phyloP scores from a whole-genome alignment of 2,888 invertebrate species.

The Spicauda simplicius region DNA sequence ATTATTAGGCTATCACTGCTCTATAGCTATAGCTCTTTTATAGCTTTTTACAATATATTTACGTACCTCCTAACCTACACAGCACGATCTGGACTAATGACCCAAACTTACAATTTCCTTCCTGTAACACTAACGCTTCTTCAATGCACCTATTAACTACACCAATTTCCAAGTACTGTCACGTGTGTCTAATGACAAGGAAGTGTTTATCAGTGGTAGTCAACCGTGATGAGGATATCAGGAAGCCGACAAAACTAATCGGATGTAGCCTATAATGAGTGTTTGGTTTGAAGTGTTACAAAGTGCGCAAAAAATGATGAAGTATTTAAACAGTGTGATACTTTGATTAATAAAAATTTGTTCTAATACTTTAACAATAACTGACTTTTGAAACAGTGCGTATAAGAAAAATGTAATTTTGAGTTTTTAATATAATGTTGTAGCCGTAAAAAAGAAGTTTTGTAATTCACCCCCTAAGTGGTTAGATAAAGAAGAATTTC shows the following conservation, averaged over 20 bases:
- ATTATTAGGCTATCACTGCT: no score
- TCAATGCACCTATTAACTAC: neutral
- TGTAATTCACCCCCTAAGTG: no score
- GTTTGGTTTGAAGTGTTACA: neutral
- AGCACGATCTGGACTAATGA: no score
- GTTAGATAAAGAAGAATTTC: no score
- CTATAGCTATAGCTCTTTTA: no score
- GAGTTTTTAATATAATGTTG: no score
- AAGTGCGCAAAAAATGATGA: neutral
- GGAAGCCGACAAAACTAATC: neutral
- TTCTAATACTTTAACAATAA: no score
- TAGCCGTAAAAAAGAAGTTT: no score
- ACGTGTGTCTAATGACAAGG: neutral
- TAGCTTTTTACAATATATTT: no score
- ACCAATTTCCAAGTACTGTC: neutral
- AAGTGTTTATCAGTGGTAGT: neutral
- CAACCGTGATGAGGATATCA: neutral
- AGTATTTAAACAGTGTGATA: neutral
- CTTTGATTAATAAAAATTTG: neutral
- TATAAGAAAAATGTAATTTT: no score
- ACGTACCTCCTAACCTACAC: no score
- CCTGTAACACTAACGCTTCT: neutral
- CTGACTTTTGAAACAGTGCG: no score
- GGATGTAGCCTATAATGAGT: neutral
- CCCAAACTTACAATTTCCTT: neutral